These are phyloP conservation scores for Oxytorus armatus DNA, from an alignment of 2,888 invertebrate species.

Conservation along the genomic window DNA sequence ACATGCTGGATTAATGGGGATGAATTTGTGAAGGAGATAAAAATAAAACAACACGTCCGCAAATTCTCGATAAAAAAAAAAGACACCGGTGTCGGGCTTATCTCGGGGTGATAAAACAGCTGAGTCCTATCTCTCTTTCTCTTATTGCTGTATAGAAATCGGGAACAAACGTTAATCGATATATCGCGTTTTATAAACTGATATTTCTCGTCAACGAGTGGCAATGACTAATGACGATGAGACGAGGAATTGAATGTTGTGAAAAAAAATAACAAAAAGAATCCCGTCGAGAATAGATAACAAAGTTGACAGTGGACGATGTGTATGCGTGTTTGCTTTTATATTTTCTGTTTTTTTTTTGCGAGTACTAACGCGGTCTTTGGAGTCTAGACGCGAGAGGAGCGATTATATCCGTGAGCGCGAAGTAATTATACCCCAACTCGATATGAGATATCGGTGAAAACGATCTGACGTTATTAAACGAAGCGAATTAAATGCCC, in stretches of 20 bases:
- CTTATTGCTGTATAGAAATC: not conserved
- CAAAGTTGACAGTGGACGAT: constrained; percentile 14
- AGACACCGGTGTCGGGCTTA: constrained; percentile 18
- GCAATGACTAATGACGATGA: not conserved
- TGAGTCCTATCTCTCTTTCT: not conserved
- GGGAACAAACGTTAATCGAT: constrained; percentile 31
- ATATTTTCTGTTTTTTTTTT: constrained; percentile 1
- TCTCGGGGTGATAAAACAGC: constrained; percentile 34
- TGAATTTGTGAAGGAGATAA: constrained; percentile 25
- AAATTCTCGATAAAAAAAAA: constrained; percentile 30
- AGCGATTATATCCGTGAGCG: constrained; percentile 41
- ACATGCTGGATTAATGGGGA: constrained; percentile 7
- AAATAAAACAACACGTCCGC: constrained; percentile 14
- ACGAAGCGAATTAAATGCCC: constrained; percentile 38
- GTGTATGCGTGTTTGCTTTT: constrained; percentile 16
- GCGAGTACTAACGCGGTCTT: constrained; percentile 30
- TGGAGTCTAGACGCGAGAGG: constrained; percentile 22
- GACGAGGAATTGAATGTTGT: not conserved
- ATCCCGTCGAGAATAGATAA: constrained; percentile 27
- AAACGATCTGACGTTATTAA: constrained; percentile 60
- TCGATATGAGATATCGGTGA: constrained; percentile 36
- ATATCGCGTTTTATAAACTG: not conserved
- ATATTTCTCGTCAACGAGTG: not conserved
- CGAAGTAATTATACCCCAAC: constrained; percentile 45
- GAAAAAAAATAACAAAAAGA: constrained; percentile 6